Evolutionary conservation across 2,797 vertebrate genomes (phyloP).

Genomic region (Ceyx erithaca): DNA sequence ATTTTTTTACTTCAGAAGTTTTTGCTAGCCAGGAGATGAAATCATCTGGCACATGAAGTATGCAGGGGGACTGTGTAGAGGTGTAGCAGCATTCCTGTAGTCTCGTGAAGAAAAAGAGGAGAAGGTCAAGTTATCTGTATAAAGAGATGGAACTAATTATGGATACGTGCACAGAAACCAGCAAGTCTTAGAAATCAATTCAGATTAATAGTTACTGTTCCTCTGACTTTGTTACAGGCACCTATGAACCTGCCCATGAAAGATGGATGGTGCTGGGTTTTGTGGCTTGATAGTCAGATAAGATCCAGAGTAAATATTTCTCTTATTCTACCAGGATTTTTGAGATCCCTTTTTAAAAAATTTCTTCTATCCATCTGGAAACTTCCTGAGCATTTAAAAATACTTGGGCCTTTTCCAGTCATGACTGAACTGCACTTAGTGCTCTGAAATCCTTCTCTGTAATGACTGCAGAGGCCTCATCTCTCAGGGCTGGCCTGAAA

Average conservation of each 20-base stretch:
- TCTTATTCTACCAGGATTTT: neutral
- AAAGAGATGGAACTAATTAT: neutral
- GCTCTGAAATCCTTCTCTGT: neutral
- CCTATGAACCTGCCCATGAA: neutral
- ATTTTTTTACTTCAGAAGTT: neutral
- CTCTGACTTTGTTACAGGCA: neutral
- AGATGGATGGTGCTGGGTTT: neutral
- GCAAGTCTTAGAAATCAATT: neutral
- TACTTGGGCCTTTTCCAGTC: neutral
- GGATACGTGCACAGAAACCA: neutral
- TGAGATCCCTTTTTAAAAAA: neutral
- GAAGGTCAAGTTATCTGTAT: neutral
- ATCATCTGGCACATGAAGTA: neutral
- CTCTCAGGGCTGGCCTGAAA: neutral
- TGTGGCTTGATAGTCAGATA: neutral
- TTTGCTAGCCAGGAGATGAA: neutral
- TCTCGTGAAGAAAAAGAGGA: neutral
- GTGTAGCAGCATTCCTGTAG: neutral
- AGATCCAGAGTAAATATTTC: neutral
- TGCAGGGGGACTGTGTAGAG: neutral
- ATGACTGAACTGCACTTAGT: rapidly evolving
- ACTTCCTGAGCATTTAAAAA: neutral
- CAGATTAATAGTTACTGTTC: neutral
- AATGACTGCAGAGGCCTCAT: rapidly evolving
- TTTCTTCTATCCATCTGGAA: neutral